These are phyloP conservation scores for Florisuga fusca DNA, from an alignment of 2,797 vertebrate genomes.

Conservation along the genomic window DNA sequence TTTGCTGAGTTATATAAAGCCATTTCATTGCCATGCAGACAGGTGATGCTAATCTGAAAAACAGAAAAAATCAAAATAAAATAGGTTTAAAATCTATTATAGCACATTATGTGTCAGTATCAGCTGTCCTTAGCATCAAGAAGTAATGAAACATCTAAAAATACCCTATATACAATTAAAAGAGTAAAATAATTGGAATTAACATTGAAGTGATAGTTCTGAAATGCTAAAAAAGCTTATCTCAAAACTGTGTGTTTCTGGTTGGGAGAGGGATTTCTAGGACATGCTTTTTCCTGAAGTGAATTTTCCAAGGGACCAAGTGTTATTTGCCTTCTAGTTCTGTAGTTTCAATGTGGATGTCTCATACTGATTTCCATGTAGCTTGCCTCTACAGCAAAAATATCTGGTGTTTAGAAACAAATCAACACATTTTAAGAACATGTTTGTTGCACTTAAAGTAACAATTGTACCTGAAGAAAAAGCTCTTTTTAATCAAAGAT, in stretches of 20 bases:
- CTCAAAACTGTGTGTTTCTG: slow-evolving; percentile 14
- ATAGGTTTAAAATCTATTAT: not conserved
- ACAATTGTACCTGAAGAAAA: not conserved
- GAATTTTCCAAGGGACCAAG: slow-evolving; percentile 36
- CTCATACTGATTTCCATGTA: not conserved
- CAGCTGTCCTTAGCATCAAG: not conserved
- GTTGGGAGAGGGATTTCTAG: slow-evolving; percentile 38
- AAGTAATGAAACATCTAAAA: not conserved
- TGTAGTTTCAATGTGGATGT: slow-evolving; percentile 52
- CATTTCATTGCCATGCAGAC: not conserved
- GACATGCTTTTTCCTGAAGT: slow-evolving; percentile 41
- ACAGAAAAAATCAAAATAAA: not conserved
- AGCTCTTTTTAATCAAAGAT: not conserved
- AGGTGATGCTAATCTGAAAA: not conserved
- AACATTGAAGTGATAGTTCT: not conserved
- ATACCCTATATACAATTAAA: not conserved
- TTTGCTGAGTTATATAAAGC: slow-evolving; percentile 17
- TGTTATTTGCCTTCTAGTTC: slow-evolving; percentile 61
- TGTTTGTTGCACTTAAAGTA: not conserved
- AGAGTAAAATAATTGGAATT: not conserved
- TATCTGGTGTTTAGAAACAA: not conserved
- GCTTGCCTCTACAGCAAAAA: not conserved
- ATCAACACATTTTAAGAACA: not conserved
- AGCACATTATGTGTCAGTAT: not conserved
- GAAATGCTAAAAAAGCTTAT: slow-evolving; percentile 9